Percentiles rank a stretch among this genome's conserved stretches.
Evolutionary conservation across 1,140 invertebrate species (phyloP).

Genomic region (Limonius californicus): DNA sequence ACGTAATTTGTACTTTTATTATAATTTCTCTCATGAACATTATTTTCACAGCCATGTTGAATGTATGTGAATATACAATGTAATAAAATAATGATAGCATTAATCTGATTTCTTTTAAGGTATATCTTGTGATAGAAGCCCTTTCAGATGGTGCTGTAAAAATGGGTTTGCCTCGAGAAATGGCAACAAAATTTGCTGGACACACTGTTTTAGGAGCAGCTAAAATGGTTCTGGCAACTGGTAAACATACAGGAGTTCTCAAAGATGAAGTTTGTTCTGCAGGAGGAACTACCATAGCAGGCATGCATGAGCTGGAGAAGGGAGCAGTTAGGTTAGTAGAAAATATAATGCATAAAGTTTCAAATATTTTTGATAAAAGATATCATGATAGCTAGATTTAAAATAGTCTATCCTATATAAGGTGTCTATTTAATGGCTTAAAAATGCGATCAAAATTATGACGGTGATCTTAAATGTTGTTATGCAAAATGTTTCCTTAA

Average conservation of each 20-base stretch:
- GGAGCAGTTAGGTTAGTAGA: slow-evolving; percentile 67
- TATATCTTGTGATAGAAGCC: slow-evolving; percentile 86
- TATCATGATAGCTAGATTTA: too few species aligned
- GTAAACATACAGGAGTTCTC: slow-evolving; percentile 77
- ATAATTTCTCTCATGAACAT: too few species aligned
- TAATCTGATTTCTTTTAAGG: slow-evolving; percentile 60
- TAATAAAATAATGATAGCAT: too few species aligned
- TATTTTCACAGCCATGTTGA: too few species aligned
- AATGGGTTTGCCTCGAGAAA: slow-evolving; percentile 82
- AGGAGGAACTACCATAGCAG: slow-evolving; percentile 88
- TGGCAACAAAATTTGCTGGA: slow-evolving; percentile 79
- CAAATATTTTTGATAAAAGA: too few species aligned
- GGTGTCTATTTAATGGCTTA: too few species aligned
- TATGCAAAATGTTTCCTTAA: too few species aligned
- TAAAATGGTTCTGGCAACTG: slow-evolving; percentile 81
- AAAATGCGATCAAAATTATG: too few species aligned
- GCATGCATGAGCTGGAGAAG: slow-evolving; percentile 82
- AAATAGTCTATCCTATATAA: too few species aligned
- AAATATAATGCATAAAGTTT: background rate
- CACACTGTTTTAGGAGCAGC: slow-evolving; percentile 83
- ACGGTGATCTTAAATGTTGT: too few species aligned
- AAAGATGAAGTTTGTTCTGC: slow-evolving; percentile 95
- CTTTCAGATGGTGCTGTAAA: slow-evolving; percentile 89
- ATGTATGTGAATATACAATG: too few species aligned
- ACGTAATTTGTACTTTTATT: too few species aligned